Evolutionary conservation across 2,888 invertebrate species (phyloP), one percentile per base, ranked within the genome.

Genomic region (Eupithecia insigniata): DNA sequence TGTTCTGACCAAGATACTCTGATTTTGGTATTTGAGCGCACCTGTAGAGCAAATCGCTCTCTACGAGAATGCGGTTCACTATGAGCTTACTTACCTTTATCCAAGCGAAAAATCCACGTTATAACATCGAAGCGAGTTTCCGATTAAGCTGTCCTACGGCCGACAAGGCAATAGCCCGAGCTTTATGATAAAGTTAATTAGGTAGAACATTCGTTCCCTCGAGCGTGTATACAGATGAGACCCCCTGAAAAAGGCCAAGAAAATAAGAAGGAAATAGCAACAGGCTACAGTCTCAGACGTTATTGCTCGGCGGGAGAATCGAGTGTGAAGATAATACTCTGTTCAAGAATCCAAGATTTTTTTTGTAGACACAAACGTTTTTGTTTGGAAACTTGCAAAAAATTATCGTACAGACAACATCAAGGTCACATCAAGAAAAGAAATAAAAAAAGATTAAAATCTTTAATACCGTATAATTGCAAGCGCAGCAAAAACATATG

Each of bases 121-220:
- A 81, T 85, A 83, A 83, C 83, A 81, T 80, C 78, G 82, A 83
- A 87, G 85, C 84, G 84, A 84, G 86, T 85, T 89, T 87, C 86
- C 87, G 87, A 89, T 90, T 90, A 89, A 85, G 83, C 85, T 85
- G 84, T 85, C 84, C 80, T 83, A 80, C 84, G 80, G 82, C 86
- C 84, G 88, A 88, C 89, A 89, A 89, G 86, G 90, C 89, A 92
- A 90, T 92, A 91, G 87, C 89, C 87, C 83, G 86, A 84, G 86
- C 87, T 91, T 92, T 93, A 93, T 92, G 90, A 92, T 92, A 90
- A 92, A 92, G 89, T 92, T 93, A 93, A 93, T 93, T 92, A 92
- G 91, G 89, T 90, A 87, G 87, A 90, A 90, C 92, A 92, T 92
- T 92, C 87, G 87, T 89, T 92, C 92, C 91, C 92, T 77, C 82